These are phyloP conservation scores for Nemapogon koenigi DNA, from an alignment of 2,888 invertebrate species.

Conservation along the genomic window DNA sequence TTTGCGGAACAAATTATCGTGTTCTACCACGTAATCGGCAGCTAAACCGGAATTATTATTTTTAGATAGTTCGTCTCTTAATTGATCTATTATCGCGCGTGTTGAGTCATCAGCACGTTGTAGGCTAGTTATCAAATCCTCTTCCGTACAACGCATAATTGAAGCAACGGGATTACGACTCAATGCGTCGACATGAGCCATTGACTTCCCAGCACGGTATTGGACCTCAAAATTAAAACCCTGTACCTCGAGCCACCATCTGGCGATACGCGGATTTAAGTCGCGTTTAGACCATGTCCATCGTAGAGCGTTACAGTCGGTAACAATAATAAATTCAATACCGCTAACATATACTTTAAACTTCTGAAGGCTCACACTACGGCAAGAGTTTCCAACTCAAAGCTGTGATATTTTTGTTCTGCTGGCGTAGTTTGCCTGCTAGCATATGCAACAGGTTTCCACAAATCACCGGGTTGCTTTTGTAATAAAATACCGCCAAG, in stretches of 20 bases:
- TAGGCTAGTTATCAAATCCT: neutral
- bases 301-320: constrained; percentile 18
- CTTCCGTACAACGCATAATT: neutral
- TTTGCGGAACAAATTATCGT: neutral
- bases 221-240: constrained; percentile 17
- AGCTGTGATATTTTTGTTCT: constrained; percentile 24
- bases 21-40: neutral
- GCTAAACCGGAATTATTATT: neutral
- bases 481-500: constrained; percentile 27
- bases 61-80: neutral
- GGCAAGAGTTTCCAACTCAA: constrained; percentile 33
- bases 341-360: constrained; percentile 30
- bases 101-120: neutral
- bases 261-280: constrained; percentile 2
- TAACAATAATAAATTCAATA: constrained; percentile 16
- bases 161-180: constrained; percentile 8
- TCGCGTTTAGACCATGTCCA: constrained; percentile 3
- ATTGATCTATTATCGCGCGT: neutral
- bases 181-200: constrained; percentile 16
- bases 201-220: constrained; percentile 13
- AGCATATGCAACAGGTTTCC: constrained; percentile 24
- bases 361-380: constrained; percentile 22
- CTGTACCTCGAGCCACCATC: constrained; percentile 1
- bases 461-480: constrained; percentile 12
- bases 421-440: constrained; percentile 23